These are phyloP conservation scores for Psophia crepitans DNA, from an alignment of 2,113 vertebrate species.

Conservation along the genomic window DNA sequence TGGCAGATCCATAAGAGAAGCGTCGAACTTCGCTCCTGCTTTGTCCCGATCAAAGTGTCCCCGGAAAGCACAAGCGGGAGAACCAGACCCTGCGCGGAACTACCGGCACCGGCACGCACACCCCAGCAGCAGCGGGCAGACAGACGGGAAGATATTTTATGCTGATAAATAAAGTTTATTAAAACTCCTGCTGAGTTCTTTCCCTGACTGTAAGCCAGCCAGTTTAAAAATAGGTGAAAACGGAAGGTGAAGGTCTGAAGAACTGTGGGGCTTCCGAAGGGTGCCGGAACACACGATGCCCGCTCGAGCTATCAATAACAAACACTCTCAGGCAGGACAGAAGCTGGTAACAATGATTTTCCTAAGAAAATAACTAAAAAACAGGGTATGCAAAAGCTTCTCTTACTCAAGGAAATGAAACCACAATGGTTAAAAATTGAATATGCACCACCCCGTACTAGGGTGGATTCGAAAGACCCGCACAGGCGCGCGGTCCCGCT, in stretches of 20 bases:
- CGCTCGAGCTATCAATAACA: background rate
- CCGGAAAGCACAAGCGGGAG: background rate
- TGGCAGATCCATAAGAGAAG: background rate
- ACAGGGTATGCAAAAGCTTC: background rate
- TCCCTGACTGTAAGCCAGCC: background rate
- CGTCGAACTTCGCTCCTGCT: background rate
- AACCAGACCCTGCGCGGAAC: background rate
- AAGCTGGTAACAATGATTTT: background rate
- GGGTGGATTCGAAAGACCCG: background rate
- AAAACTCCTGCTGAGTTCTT: background rate
- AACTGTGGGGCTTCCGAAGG: background rate
- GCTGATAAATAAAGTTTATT: background rate
- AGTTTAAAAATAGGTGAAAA: background rate
- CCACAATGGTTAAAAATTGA: background rate
- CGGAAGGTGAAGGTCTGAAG: background rate
- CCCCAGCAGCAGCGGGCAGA: background rate
- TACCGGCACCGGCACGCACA: accelerated
- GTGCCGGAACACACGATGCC: background rate
- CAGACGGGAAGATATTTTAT: background rate
- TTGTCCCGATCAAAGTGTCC: background rate
- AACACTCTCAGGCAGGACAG: background rate
- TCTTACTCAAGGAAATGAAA: background rate
- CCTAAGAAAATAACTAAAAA: background rate
- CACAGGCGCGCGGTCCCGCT: background rate
- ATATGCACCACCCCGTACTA: too few species aligned